These are phyloP conservation scores for Cromileptes altivelis DNA, from an alignment of 2,113 vertebrate genomes.

Conservation along the genomic window DNA sequence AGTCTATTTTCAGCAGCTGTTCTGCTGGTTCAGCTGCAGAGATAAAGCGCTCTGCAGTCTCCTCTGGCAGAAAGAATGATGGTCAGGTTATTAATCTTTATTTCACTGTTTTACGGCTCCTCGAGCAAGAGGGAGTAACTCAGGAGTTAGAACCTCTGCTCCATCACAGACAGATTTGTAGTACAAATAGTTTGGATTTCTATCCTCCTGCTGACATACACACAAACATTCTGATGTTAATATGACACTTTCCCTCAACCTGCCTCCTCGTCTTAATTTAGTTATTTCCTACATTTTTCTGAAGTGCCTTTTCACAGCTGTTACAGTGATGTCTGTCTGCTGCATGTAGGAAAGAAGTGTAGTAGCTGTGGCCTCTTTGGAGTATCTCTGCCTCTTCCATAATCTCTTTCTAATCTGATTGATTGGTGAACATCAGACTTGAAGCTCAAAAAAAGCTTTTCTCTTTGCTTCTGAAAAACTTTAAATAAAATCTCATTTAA, in stretches of 20 bases:
- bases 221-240: neutral
- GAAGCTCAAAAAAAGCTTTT: neutral
- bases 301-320: neutral
- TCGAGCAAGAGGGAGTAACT: slow-evolving; percentile 20
- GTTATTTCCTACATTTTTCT: slow-evolving; percentile 1
- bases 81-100: slow-evolving; percentile 46
- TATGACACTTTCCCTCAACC: neutral
- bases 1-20: slow-evolving; percentile 57
- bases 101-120: slow-evolving; percentile 15
- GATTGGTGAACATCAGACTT: neutral
- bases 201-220: neutral
- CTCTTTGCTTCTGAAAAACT: no score
- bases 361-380: no score
- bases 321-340: neutral
- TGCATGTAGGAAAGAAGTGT: no score
- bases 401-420: no score
- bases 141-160: slow-evolving; percentile 5
- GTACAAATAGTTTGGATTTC: slow-evolving; percentile 1
- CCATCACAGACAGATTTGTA: slow-evolving; percentile 27
- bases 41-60: slow-evolving; percentile 23
- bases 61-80: slow-evolving; percentile 41
- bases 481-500: no score
- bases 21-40: slow-evolving; percentile 53
- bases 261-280: neutral
- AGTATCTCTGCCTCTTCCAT: no score